Evolutionary conservation across 2,797 vertebrate genomes (phyloP).

Genomic region (Macropus fuliginosus): DNA sequence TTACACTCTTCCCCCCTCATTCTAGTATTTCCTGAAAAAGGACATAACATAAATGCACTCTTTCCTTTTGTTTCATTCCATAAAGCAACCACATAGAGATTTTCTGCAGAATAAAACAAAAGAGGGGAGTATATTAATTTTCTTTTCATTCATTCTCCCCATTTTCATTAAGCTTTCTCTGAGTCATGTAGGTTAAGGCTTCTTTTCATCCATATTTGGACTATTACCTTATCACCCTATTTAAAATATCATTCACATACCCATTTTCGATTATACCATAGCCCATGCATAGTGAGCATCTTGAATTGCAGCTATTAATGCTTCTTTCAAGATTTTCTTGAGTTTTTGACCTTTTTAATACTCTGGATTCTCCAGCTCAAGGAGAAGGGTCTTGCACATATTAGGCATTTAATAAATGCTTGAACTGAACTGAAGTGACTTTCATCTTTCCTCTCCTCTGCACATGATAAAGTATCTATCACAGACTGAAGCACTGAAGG

Average conservation of each 20-base stretch:
- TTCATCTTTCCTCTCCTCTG: conserved; percentile 15
- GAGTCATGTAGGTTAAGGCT: not conserved
- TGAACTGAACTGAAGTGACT: not conserved
- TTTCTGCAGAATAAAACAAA: not conserved
- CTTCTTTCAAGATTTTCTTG: conserved; percentile 31
- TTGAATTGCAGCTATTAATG: conserved; percentile 3
- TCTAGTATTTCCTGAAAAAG: not conserved
- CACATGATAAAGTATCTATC: not conserved
- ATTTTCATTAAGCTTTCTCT: conserved; percentile 23
- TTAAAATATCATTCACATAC: not conserved
- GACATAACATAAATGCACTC: not conserved
- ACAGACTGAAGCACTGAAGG: not conserved
- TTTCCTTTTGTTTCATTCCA: not conserved
- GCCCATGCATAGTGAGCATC: not conserved
- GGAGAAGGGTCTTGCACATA: not conserved
- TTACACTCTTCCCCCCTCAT: not conserved
- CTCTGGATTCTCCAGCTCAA: not conserved
- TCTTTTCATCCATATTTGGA: conserved; percentile 23
- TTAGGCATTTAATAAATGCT: not conserved
- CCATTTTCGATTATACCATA: conserved; percentile 36
- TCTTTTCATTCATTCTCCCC: not conserved
- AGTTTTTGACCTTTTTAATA: not conserved
- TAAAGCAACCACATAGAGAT: not conserved
- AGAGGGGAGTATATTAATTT: not conserved
- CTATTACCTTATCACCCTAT: conserved; percentile 27